phyloP scores from a whole-genome alignment of 2,888 invertebrate genomes.

The Philereme vetulata region DNA sequence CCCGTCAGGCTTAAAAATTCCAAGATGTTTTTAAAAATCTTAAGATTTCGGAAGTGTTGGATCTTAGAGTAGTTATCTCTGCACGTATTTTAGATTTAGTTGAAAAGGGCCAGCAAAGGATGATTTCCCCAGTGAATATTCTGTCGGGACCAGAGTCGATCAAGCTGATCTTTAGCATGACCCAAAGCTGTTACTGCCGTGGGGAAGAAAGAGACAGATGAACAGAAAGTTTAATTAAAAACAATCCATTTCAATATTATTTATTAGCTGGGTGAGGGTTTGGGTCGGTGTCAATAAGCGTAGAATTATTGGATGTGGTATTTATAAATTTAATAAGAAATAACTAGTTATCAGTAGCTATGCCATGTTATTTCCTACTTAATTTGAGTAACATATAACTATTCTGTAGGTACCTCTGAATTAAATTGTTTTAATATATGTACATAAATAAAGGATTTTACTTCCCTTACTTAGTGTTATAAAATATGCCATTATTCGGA shows the following conservation, averaged over 20 bases:
- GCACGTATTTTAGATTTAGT: conserved; percentile 20
- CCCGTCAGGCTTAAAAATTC: no score
- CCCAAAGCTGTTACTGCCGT: conserved; percentile 17
- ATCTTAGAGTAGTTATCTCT: no score
- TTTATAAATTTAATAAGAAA: not conserved
- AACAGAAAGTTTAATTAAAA: conserved; percentile 60
- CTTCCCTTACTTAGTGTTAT: no score
- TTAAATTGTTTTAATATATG: no score
- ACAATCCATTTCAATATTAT: conserved; percentile 69
- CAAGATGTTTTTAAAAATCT: no score
- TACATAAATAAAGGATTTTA: no score
- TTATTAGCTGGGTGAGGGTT: conserved; percentile 58
- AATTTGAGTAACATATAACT: no score
- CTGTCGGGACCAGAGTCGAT: conserved; percentile 50
- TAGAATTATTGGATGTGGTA: conserved; percentile 11
- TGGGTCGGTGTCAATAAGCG: conserved; percentile 28
- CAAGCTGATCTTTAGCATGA: conserved; percentile 48
- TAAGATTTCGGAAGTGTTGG: no score
- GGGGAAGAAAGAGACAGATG: conserved; percentile 37
- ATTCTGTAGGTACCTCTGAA: no score
- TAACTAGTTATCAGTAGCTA: no score
- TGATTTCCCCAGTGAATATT: conserved; percentile 55
- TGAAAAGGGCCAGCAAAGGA: conserved; percentile 44
- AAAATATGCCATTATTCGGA: no score
- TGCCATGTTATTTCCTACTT: no score